phyloP scores from a whole-genome alignment of 1,140 invertebrate genomes.

The Antheraea mylitta region DNA sequence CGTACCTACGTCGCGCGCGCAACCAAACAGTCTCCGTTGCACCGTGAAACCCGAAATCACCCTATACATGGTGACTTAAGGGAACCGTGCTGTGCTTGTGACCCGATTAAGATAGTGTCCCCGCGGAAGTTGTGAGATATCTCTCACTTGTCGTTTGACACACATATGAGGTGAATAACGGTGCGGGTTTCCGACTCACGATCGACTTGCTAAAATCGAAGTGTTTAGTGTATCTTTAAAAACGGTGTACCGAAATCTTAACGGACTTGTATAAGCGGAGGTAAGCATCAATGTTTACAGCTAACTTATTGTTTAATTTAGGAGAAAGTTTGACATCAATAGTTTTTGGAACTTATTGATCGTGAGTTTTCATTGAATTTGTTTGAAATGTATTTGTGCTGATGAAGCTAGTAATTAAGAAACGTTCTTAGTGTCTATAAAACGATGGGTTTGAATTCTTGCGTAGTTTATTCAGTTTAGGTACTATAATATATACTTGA shows the following conservation, averaged over 20 bases:
- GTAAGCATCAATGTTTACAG: slow-evolving; percentile 76
- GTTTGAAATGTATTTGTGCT: not conserved
- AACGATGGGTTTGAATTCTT: too few relatives aligned
- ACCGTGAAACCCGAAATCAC: not conserved
- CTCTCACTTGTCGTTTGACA: slow-evolving; percentile 62
- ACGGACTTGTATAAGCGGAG: slow-evolving; percentile 72
- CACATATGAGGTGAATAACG: slow-evolving; percentile 73
- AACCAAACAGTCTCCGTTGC: slow-evolving; percentile 26
- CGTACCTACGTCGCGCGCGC: slow-evolving; percentile 51
- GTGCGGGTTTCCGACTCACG: slow-evolving; percentile 66
- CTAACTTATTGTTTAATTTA: slow-evolving; percentile 74
- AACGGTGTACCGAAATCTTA: slow-evolving; percentile 72
- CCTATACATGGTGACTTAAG: slow-evolving; percentile 23
- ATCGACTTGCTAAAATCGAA: slow-evolving; percentile 70
- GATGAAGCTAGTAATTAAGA: not conserved
- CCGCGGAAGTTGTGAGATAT: slow-evolving; percentile 42
- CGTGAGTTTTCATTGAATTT: not conserved
- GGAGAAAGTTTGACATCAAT: slow-evolving; percentile 48
- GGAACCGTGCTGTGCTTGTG: slow-evolving; percentile 61
- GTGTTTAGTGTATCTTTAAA: slow-evolving; percentile 67
- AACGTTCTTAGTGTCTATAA: too few relatives aligned
- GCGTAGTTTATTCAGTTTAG: too few relatives aligned
- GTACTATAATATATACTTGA: not conserved
- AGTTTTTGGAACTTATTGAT: not conserved
- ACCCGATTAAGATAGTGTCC: slow-evolving; percentile 34